These are phyloP conservation scores for Hemitrygon akajei DNA, from an alignment of 2,797 vertebrate genomes.

Conservation along the genomic window DNA sequence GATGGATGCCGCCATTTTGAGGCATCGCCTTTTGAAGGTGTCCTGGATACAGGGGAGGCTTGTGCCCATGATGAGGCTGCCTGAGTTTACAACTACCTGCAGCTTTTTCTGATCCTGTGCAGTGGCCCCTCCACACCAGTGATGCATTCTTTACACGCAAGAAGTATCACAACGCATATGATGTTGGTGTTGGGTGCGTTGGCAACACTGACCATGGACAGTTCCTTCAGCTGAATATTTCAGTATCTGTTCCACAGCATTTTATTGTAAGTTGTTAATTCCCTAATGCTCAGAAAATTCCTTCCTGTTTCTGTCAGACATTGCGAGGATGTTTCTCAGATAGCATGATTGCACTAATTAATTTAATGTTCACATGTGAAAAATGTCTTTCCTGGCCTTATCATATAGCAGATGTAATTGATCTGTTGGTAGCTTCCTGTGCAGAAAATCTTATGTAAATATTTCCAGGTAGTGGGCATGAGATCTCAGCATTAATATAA, in stretches of 20 bases:
- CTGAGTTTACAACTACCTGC: too few species aligned
- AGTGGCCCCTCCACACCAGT: too few species aligned
- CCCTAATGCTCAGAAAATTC: not conserved
- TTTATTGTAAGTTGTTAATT: not conserved
- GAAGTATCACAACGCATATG: too few species aligned
- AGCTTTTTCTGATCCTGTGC: too few species aligned
- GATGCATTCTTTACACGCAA: too few species aligned
- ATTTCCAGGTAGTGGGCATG: not conserved
- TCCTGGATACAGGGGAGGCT: too few species aligned
- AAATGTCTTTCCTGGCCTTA: not conserved
- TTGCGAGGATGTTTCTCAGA: not conserved
- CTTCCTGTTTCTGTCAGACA: not conserved
- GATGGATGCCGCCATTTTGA: too few species aligned
- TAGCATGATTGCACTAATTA: not conserved
- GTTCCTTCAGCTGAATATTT: not conserved
- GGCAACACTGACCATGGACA: too few species aligned
- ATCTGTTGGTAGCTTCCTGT: not conserved
- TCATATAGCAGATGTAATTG: not conserved
- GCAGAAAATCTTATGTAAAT: not conserved
- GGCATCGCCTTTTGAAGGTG: too few species aligned
- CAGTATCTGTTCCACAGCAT: not conserved
- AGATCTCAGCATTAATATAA: not conserved
- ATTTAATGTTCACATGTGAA: not conserved
- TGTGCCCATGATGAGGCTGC: too few species aligned
- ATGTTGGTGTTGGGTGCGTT: too few species aligned